Percentiles rank a stretch among this genome's conserved stretches.
phyloP scores from a whole-genome alignment of 2,888 invertebrate species.

The Andrena praecox region DNA sequence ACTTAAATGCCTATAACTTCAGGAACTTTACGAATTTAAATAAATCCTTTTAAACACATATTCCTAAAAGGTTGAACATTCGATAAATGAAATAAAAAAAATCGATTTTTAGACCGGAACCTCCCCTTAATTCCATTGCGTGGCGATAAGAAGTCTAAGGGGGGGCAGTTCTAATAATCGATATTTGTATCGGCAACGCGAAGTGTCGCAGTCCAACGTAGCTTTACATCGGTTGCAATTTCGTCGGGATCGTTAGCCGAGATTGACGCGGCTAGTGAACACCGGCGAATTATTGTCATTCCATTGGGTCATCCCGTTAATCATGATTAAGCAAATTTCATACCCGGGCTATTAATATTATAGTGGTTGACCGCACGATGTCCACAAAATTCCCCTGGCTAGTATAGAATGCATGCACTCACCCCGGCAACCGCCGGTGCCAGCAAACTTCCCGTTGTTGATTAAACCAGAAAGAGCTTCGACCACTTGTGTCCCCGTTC shows the following conservation, averaged over 20 bases:
- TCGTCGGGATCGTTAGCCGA: slow-evolving; percentile 54
- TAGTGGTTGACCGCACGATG: slow-evolving; percentile 68
- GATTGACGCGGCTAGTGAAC: slow-evolving; percentile 63
- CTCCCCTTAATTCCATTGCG: slow-evolving; percentile 2
- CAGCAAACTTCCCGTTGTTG: slow-evolving; percentile 71
- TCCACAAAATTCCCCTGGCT: slow-evolving; percentile 76
- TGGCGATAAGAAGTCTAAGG: not conserved
- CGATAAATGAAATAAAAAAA: too few relatives aligned
- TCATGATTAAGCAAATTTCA: slow-evolving; percentile 76
- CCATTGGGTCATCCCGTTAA: slow-evolving; percentile 74
- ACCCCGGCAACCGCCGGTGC: slow-evolving; percentile 59
- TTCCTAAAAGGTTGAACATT: too few relatives aligned
- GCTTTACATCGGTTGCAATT: slow-evolving; percentile 31
- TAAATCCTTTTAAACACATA: too few relatives aligned
- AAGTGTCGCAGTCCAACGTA: not conserved
- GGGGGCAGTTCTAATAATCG: not conserved
- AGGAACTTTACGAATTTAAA: too few relatives aligned
- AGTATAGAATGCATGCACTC: slow-evolving; percentile 74
- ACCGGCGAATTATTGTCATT: slow-evolving; percentile 66
- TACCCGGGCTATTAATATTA: slow-evolving; percentile 74
- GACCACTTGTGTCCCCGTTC: slow-evolving; percentile 23
- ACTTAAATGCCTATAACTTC: too few relatives aligned
- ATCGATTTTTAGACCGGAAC: too few relatives aligned
- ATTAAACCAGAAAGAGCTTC: slow-evolving; percentile 69
- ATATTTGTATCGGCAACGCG: slow-evolving; percentile 17